Percentiles rank a stretch among this genome's conserved stretches.
These are phyloP conservation scores for Mixornis gularis DNA, from an alignment of 2,113 vertebrate species.

Conservation along the genomic window DNA sequence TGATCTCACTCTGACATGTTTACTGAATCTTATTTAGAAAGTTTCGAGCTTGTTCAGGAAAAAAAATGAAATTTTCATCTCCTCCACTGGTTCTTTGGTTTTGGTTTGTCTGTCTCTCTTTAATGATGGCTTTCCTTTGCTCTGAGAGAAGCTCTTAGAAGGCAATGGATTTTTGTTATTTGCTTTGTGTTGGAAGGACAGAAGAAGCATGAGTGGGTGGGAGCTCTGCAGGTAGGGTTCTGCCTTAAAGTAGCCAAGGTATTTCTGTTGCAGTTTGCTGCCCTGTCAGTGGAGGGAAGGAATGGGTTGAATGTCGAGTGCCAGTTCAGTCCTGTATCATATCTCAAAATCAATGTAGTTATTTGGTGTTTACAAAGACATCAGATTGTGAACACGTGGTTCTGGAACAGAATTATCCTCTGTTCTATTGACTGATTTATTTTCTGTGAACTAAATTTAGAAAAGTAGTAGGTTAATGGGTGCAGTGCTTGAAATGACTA, in stretches of 20 bases:
- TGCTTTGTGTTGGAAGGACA: not conserved
- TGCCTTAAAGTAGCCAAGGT: not conserved
- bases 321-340: not conserved
- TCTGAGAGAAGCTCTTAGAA: not conserved
- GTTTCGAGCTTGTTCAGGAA: conserved; percentile 3
- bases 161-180: not conserved
- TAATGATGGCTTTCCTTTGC: not conserved
- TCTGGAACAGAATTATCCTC: not conserved
- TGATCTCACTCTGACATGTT: conserved; percentile 9
- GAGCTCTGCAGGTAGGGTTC: not conserved
- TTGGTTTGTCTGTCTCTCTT: not conserved
- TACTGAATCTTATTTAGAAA: conserved; percentile 7
- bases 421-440: not conserved
- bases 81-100: not conserved
- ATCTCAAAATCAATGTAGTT: not conserved
- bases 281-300: not conserved
- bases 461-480: not conserved
- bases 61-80: not conserved
- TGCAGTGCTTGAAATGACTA: not conserved
- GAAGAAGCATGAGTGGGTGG: not conserved
- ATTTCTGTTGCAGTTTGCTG: not conserved
- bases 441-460: not conserved
- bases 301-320: not conserved
- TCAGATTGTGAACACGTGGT: not conserved
- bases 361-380: not conserved